These are phyloP conservation scores for Eupithecia subumbrata DNA, from an alignment of 2,888 invertebrate species.

Conservation along the genomic window DNA sequence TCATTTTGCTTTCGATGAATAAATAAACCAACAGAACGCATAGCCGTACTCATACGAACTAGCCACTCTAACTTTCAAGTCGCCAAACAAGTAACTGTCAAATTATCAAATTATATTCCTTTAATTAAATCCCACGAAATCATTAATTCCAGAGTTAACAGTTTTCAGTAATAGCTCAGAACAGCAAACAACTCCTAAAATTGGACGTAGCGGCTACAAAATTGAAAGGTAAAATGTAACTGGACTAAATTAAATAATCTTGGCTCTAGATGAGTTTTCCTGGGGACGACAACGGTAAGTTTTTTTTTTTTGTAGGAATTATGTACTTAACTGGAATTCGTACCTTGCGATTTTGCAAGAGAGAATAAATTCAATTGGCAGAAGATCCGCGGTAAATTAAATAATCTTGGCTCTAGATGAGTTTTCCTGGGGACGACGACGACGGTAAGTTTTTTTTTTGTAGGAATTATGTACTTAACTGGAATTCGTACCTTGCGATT, in stretches of 20 bases:
- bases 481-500: background rate
- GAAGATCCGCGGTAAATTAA: background rate
- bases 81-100: background rate
- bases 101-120: background rate
- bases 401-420: background rate
- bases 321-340: background rate
- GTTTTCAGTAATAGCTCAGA: background rate
- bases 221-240: background rate
- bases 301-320: slow-evolving; percentile 12
- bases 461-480: background rate
- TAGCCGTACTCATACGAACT: background rate
- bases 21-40: background rate
- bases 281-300: background rate
- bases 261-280: background rate
- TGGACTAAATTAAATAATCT: background rate
- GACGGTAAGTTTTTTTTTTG: no score
- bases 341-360: background rate
- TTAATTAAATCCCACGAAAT: background rate
- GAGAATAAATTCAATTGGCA: background rate
- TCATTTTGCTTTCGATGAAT: background rate
- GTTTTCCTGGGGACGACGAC: slow-evolving; percentile 2
- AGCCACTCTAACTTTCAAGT: background rate
- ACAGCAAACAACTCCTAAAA: no score
- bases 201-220: no score
- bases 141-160: background rate